A percentile compares a stretch with the other conserved stretches of the same genome.
Conservation (phyloP, 37 sponge, comb jelly and placozoan genomes). For the Chondrosia reniformis region DNA sequence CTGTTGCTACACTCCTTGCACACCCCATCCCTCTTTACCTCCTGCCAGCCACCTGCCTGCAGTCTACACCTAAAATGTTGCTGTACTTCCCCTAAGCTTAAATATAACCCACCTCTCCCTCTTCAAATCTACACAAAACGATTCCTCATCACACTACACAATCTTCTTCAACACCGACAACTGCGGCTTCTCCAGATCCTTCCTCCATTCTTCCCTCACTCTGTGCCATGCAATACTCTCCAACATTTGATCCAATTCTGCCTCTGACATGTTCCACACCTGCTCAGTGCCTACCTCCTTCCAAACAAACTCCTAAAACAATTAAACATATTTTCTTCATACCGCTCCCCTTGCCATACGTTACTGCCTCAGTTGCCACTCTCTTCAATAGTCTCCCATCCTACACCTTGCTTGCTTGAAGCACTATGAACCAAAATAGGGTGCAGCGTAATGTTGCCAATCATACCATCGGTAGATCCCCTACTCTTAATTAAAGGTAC, state of each 20-base stretch:
- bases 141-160: slow-evolving; percentile 8
- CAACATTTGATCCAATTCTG: not conserved
- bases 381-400: not conserved
- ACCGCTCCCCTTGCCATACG: not conserved
- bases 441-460: not conserved
- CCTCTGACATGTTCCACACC: not conserved
- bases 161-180: not conserved
- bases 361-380: not conserved
- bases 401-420: not conserved
- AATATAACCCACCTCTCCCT: slow-evolving; percentile 23
- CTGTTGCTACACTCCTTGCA: not conserved
- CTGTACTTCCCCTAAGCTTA: not conserved
- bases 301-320: not conserved
- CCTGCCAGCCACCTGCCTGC: not conserved
- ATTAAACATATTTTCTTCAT: not conserved
- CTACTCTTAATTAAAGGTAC: not conserved
- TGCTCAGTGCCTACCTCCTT: not conserved
- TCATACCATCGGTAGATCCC: not conserved
- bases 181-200: not conserved
- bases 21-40: not conserved
- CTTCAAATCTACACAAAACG: slow-evolving; percentile 3
- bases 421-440: not conserved
- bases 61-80: not conserved
- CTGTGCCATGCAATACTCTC: not conserved
- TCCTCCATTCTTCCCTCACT: not conserved